Base-by-base conservation (phyloP, 2,888 invertebrate species). In the Thera britannica region DNA sequence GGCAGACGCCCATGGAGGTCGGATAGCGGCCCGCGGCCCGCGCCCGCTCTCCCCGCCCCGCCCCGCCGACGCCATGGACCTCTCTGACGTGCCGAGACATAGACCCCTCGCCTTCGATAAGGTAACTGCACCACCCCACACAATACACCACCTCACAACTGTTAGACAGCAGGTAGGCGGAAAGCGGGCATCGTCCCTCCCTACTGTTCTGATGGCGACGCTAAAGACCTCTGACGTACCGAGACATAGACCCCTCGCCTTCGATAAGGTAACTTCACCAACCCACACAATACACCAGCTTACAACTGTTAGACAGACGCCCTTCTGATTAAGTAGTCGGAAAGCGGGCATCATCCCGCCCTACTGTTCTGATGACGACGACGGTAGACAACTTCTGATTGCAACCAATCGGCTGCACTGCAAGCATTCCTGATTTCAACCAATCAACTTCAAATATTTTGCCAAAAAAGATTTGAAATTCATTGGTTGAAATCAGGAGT, bases 1-100 rank as follows among this genome's bases (percentile, higher is more conserved):
- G 96, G 94, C 96, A 95, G 96, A 96, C 96, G 95, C 96, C 96
- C 95, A 96, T 96, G 96, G 96, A 96, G 96, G 96, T 96, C 96
- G 96, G 96, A 95, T 96, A 96, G 95, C 95, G 89, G 89, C 92
- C 90, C 90, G 90, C 89, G 90, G 77, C 88, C 90, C 95, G 95
- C 95, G 96, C 95, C 95, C 95, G 94, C 95, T 85, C 88, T 90
- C 93, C 94, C 94, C 95, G 94, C 95, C 94, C 94, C 89, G 86
- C 85, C 95, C 94, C 95, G 94, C 95, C 93, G 95, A 95, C 94
- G 95, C 95, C 95, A 94, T 94, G 94, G 94, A 94, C 84, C 92
- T 89, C 87, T 85, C 90, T 83, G 92, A 93, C 85, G 90, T 90
- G 87, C 93, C 94, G 77, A 84, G 94, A 85, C 92, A 95, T 91